Conservation (phyloP, 2,797 vertebrate genomes). For the Bufotes viridis region DNA sequence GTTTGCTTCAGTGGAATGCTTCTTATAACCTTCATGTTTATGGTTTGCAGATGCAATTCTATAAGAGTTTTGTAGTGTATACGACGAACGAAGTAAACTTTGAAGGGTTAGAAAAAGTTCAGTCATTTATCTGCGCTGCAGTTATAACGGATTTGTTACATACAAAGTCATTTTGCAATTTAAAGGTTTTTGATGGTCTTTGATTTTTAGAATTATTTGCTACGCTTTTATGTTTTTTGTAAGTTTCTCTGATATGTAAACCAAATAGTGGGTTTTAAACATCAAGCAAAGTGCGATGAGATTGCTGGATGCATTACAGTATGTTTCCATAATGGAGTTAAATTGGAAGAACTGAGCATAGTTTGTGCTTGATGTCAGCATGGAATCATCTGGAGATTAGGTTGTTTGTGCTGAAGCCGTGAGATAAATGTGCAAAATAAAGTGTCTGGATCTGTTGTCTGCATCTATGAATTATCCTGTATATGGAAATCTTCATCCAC, state of each 20-base stretch:
- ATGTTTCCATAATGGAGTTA: neutral
- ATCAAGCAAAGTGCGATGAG: neutral
- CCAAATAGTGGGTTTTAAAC: neutral
- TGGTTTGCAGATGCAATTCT: neutral
- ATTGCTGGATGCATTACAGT: neutral
- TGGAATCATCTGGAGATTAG: neutral
- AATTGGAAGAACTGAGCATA: neutral
- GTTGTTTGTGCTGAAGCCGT: neutral
- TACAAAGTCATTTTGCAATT: neutral
- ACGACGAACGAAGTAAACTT: neutral
- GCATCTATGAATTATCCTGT: neutral
- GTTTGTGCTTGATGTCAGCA: neutral
- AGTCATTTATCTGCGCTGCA: neutral
- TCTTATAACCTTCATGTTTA: neutral
- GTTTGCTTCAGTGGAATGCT: neutral
- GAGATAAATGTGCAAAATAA: neutral
- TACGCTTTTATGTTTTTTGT: neutral
- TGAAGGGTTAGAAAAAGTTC: neutral
- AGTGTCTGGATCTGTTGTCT: neutral
- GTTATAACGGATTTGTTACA: neutral
- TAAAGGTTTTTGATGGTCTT: neutral
- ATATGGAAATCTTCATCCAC: neutral
- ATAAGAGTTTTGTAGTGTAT: neutral
- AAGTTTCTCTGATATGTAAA: neutral
- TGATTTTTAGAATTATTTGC: neutral